Evolutionary conservation across 2,888 invertebrate genomes (phyloP).

Genomic region (Cheilosia grossa): DNA sequence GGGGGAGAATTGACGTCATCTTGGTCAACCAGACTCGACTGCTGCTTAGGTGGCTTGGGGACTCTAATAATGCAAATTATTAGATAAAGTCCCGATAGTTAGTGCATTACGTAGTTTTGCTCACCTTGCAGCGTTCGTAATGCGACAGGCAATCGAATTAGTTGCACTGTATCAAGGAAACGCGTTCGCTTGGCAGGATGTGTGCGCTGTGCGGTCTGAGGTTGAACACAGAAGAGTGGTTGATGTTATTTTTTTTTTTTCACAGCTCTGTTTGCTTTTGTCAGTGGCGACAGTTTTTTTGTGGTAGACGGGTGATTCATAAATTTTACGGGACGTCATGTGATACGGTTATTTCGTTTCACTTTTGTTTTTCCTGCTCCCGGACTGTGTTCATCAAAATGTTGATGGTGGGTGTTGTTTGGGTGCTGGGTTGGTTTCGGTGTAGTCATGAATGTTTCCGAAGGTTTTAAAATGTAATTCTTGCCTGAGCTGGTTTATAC

Average conservation of each 20-base stretch:
- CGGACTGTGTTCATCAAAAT: neutral
- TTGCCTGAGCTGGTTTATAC: too few species aligned
- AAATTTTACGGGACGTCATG: conserved; percentile 34
- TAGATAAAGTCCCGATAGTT: conserved; percentile 62
- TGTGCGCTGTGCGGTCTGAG: neutral
- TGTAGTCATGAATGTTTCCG: too few species aligned
- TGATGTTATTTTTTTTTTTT: too few species aligned
- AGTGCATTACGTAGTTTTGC: conserved; percentile 56
- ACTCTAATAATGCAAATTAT: conserved; percentile 62
- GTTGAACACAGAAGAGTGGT: neutral
- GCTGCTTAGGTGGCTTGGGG: too few species aligned
- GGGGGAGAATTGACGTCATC: conserved; percentile 12
- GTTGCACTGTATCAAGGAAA: conserved; percentile 31
- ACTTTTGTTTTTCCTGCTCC: neutral
- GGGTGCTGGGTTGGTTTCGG: too few species aligned
- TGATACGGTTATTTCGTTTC: conserved; percentile 25
- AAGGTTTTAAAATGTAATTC: too few species aligned
- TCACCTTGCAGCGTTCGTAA: conserved; percentile 29
- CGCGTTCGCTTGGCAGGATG: conserved; percentile 2
- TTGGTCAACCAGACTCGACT: neutral
- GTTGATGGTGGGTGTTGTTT: too few species aligned
- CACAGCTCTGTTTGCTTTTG: neutral
- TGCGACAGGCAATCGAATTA: conserved; percentile 48
- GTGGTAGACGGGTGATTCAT: conserved; percentile 41
- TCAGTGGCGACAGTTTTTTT: conserved; percentile 11